Conservation (phyloP, 1,140 invertebrate genomes). For the Zeugodacus cucurbitae region DNA sequence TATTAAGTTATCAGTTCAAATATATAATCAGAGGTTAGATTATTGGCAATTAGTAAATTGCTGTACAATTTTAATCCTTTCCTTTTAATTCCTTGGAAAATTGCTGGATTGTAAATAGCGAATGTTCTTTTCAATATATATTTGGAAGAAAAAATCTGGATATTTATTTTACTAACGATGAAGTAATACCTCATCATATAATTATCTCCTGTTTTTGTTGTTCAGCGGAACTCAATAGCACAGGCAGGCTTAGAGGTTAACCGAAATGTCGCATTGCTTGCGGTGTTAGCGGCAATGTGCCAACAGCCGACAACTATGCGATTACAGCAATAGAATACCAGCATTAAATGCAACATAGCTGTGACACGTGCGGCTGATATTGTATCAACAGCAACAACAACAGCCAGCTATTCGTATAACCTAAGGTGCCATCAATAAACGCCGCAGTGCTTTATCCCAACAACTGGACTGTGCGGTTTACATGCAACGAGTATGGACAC, state of each 20-base stretch:
- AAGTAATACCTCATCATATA: not conserved
- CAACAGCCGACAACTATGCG: not conserved
- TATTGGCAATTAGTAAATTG: no score
- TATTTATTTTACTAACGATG: not conserved
- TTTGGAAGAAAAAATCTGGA: no score
- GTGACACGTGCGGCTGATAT: not conserved
- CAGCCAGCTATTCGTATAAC: not conserved
- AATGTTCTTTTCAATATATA: no score
- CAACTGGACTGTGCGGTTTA: conserved; percentile 4
- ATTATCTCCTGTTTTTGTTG: not conserved
- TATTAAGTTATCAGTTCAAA: no score
- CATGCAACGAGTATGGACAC: not conserved
- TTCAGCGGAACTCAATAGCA: not conserved
- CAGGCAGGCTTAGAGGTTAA: not conserved
- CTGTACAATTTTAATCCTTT: no score
- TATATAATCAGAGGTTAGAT: no score
- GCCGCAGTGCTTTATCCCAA: not conserved
- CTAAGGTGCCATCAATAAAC: conserved; percentile 28
- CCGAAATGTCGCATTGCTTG: conserved; percentile 30
- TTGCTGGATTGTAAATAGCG: no score
- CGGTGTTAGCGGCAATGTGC: conserved; percentile 3
- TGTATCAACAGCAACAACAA: not conserved
- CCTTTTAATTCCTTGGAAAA: no score
- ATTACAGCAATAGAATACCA: not conserved
- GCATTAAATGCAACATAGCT: conserved; percentile 5